phyloP scores from a whole-genome alignment of 2,113 vertebrate species.

The Podarcis muralis region DNA sequence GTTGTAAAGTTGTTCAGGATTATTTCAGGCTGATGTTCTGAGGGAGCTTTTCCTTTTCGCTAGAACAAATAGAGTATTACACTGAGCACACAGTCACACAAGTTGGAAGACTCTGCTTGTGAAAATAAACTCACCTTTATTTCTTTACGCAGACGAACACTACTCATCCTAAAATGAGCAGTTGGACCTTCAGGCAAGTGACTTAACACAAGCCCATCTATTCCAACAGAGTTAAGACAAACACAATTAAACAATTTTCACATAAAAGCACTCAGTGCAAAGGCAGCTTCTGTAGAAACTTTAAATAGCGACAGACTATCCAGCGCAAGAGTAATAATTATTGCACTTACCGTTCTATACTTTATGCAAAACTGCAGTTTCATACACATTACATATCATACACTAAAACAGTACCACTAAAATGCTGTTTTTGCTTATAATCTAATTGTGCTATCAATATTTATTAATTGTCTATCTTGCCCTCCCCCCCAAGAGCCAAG shows the following conservation, averaged over 20 bases:
- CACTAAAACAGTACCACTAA: not conserved
- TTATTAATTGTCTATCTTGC: not conserved
- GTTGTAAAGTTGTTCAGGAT: conserved; percentile 97
- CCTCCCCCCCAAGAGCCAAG: no score
- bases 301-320: not conserved
- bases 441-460: not conserved
- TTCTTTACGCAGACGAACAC: conserved; percentile 93
- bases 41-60: conserved; percentile 91
- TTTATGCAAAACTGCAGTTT: not conserved
- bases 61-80: conserved; percentile 61
- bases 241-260: not conserved
- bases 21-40: conserved; percentile 89
- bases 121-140: conserved; percentile 83
- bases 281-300: not conserved
- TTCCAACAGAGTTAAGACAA: conserved; percentile 75
- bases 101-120: not conserved
- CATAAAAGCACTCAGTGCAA: not conserved
- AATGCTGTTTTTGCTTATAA: not conserved
- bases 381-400: not conserved
- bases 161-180: conserved; percentile 97
- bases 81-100: not conserved
- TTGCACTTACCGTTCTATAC: not conserved
- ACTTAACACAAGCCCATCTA: conserved; percentile 95
- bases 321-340: not conserved
- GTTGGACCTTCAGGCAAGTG: conserved; percentile 95